phyloP scores from a whole-genome alignment of 2,113 vertebrate genomes.

The Podilymbus podiceps region DNA sequence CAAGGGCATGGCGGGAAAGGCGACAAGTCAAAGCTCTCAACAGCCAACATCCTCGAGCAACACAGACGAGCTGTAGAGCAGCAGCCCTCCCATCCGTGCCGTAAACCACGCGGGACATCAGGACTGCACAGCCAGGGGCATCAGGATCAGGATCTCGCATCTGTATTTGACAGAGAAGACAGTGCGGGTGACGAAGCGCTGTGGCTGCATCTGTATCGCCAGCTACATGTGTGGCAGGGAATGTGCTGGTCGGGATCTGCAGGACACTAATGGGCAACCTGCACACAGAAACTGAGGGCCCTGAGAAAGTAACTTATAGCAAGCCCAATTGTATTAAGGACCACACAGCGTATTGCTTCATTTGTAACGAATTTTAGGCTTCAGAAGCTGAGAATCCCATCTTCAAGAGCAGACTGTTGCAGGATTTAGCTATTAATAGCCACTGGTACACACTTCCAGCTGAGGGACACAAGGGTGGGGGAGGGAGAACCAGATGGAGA shows the following conservation, averaged over 20 bases:
- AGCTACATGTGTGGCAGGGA: rapidly evolving
- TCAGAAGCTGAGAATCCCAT: constrained; percentile 71
- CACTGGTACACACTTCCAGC: constrained; percentile 68
- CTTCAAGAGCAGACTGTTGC: constrained; percentile 73
- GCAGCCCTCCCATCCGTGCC: background rate
- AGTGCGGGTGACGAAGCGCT: background rate
- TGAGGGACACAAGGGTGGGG: constrained; percentile 55
- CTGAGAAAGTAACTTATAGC: background rate
- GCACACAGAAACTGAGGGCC: background rate
- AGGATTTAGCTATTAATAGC: constrained; percentile 77
- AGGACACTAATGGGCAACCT: background rate
- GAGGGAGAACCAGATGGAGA: constrained; percentile 73
- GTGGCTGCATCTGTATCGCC: rapidly evolving
- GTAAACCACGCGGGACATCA: rapidly evolving
- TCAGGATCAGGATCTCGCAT: rapidly evolving
- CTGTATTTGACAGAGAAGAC: too few relatives aligned
- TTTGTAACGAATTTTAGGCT: constrained; percentile 64
- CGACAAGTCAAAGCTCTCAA: background rate
- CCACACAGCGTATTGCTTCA: constrained; percentile 43
- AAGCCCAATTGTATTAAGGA: constrained; percentile 60
- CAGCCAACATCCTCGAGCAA: background rate
- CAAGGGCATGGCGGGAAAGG: background rate
- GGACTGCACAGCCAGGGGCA: background rate
- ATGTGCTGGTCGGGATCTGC: rapidly evolving
- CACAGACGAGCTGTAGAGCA: background rate